These are phyloP conservation scores for Eriosoma lanigerum DNA, from an alignment of 1,140 invertebrate species.

Conservation along the genomic window DNA sequence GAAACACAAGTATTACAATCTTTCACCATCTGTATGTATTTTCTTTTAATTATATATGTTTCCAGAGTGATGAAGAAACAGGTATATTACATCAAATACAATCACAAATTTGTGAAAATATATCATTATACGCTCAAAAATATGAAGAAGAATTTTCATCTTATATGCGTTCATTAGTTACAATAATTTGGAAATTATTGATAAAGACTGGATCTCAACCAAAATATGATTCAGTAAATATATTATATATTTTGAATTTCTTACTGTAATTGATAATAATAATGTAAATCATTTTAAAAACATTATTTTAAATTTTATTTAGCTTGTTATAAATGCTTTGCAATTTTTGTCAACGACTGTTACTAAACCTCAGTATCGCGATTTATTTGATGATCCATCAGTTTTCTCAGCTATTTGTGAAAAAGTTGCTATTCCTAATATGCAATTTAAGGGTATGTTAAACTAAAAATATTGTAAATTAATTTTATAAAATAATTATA, in stretches of 20 bases:
- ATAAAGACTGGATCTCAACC: constrained; percentile 78
- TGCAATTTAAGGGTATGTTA: constrained; percentile 83
- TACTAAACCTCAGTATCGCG: constrained; percentile 82
- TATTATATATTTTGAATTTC: constrained; percentile 1
- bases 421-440: constrained; percentile 97
- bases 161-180: constrained; percentile 87
- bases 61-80: constrained; percentile 80
- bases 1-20: constrained; percentile 64
- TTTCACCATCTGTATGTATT: background rate
- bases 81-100: constrained; percentile 88
- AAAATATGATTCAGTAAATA: constrained; percentile 86
- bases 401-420: constrained; percentile 92
- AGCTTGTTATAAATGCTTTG: constrained; percentile 93
- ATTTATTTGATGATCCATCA: constrained; percentile 83
- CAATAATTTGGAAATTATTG: constrained; percentile 87
- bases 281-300: background rate
- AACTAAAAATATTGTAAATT: background rate
- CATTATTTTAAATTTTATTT: constrained; percentile 56
- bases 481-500: constrained; percentile 44
- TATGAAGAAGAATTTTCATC: constrained; percentile 95
- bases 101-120: constrained; percentile 94
- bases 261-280: background rate
- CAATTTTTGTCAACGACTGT: constrained; percentile 94
- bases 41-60: constrained; percentile 55
- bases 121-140: constrained; percentile 92